phyloP scores from a whole-genome alignment of 2,888 invertebrate species.

The Hydrotaea diabolus region DNA sequence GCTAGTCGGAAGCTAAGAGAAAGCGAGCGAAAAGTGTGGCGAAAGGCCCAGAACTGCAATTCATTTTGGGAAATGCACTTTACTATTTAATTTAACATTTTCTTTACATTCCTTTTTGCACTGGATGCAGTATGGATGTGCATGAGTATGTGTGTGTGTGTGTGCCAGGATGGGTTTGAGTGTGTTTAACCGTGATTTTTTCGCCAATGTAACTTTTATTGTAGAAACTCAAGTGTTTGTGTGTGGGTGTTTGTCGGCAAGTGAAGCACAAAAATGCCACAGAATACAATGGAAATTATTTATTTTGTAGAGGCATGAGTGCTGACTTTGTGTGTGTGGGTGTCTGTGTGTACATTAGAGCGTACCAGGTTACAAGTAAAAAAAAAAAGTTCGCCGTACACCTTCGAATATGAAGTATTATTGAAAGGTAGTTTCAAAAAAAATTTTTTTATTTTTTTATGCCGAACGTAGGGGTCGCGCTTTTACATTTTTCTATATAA shows the following conservation, averaged over 20 bases:
- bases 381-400: too few species aligned
- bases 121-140: background rate
- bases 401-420: too few species aligned
- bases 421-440: too few species aligned
- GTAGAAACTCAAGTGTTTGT: conserved; percentile 13
- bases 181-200: conserved; percentile 70
- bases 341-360: too few species aligned
- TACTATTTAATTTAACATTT: conserved; percentile 65
- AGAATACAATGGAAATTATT: conserved; percentile 65
- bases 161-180: conserved; percentile 48
- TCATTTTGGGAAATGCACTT: conserved; percentile 66
- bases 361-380: too few species aligned
- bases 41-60: conserved; percentile 59
- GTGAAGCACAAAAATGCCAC: conserved; percentile 63
- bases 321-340: background rate
- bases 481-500: too few species aligned
- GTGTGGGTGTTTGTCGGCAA: conserved; percentile 36
- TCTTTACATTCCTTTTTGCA: conserved; percentile 36
- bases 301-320: conserved; percentile 50
- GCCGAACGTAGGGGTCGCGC: too few species aligned
- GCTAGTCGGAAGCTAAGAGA: conserved; percentile 5
- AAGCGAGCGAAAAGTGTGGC: conserved; percentile 24
- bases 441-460: too few species aligned
- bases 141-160: conserved; percentile 50
- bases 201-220: conserved; percentile 54